phyloP scores from a whole-genome alignment of 2,888 invertebrate species.

The Euproctis similis region DNA sequence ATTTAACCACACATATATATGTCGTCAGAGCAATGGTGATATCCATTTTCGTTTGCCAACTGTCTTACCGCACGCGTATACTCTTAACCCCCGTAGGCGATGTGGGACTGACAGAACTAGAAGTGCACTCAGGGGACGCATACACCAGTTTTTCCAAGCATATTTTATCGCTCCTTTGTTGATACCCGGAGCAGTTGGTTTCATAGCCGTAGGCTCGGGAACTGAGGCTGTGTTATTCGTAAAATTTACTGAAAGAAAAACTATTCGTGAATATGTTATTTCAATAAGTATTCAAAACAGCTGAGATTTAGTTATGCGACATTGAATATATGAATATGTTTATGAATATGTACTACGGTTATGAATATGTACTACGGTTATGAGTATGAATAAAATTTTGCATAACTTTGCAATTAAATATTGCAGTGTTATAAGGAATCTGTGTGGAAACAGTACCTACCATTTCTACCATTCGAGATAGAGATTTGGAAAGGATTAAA shows the following conservation, averaged over 20 bases:
- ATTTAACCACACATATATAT: no score
- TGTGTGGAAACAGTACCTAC: slow-evolving; percentile 27
- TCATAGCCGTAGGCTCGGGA: slow-evolving; percentile 64
- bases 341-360: no score
- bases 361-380: no score
- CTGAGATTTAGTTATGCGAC: no score
- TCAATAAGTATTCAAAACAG: no score
- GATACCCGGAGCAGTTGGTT: slow-evolving; percentile 72
- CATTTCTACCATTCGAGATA: slow-evolving; percentile 41
- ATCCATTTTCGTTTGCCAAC: slow-evolving; percentile 33
- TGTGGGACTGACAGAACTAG: slow-evolving; percentile 34
- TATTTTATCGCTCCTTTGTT: slow-evolving; percentile 77
- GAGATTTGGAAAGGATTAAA: slow-evolving; percentile 66
- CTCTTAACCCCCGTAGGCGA: slow-evolving; percentile 40
- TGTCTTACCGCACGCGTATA: slow-evolving; percentile 30
- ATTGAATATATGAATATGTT: no score
- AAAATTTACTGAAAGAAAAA: not conserved
- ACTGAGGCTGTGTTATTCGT: no score
- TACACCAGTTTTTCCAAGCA: slow-evolving; percentile 75
- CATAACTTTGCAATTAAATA: slow-evolving; percentile 19
- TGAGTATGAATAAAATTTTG: slow-evolving; percentile 8
- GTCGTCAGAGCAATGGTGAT: slow-evolving; percentile 39
- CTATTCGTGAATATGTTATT: no score
- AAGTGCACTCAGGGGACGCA: slow-evolving; percentile 52
- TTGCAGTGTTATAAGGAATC: slow-evolving; percentile 15